Evolutionary conservation across 2,888 invertebrate species (phyloP), one percentile per base, ranked within the genome.

Genomic region (Perithous albicinctus): DNA sequence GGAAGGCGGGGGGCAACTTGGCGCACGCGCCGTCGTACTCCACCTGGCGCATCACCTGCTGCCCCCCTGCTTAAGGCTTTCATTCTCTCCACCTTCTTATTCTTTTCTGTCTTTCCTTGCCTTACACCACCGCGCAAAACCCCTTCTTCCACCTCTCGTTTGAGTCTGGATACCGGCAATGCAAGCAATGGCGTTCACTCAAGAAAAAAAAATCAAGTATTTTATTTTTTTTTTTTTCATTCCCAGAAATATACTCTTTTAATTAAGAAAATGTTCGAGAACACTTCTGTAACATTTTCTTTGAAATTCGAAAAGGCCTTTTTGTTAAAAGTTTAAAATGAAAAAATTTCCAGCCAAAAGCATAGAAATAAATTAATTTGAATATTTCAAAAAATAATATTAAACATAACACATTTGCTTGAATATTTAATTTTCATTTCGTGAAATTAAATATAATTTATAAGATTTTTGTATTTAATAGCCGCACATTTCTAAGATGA

Each of bases 1-100:
- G 89, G 89, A 90, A 90, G 76, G 80, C 77, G 82, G 78, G 78
- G 82, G 84, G 85, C 80, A 78, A 73, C 77, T 70, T 84, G 85
- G 87, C 90, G 90, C 91, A 91, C 91, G 91, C 90, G 91, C 88
- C 88, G 85, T 88, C 90, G 90, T 87, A 84, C 89, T 91, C 90
- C 90, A 91, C 91, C 90, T 90, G 90, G 91, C 89, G 90, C 90
- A 92, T 92, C 92, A 92, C 92, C 92, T 92, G 92, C 92, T 90
- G 90, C 91, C 90, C 90, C 78, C 91, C 88, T 88, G 89, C 88
- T 90, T 87, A 88, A 88, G 87, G 86, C 87, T 88, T 85, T 73
- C 83, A 81, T 85, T 70, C 86, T 86, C 72, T 72, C 74, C 66
- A 74, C 69, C 78, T 70, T 82, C 78, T 72, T 51, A 79, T 74